phyloP scores from a whole-genome alignment of 1,140 invertebrate species.

The Saccostrea glomerata region DNA sequence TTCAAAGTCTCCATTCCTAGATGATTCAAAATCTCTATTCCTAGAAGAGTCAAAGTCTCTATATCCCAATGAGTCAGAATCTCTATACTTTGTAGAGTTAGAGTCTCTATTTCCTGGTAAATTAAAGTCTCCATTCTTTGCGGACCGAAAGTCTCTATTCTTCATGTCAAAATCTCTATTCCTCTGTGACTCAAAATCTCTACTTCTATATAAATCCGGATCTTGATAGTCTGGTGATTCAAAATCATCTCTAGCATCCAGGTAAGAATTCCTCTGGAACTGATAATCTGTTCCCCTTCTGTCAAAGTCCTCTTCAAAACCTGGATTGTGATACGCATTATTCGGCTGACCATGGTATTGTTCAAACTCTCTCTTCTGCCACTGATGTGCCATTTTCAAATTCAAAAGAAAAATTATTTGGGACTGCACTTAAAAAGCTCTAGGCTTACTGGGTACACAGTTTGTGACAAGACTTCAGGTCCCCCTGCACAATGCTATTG shows the following conservation, averaged over 20 bases:
- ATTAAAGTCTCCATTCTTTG: background rate
- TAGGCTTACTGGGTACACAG: background rate
- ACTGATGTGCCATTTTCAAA: conserved; percentile 1
- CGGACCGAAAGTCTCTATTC: background rate
- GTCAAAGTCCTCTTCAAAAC: background rate
- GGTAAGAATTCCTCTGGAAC: conserved; percentile 4
- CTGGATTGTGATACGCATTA: background rate
- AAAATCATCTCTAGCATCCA: background rate
- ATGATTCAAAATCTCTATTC: background rate
- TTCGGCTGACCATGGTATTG: background rate
- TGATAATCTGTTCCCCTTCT: background rate
- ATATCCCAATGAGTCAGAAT: background rate
- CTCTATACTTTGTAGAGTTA: background rate
- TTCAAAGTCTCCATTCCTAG: background rate
- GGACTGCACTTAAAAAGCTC: background rate
- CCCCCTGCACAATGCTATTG: conserved; percentile 20
- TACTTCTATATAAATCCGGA: background rate
- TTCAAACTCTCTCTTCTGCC: background rate
- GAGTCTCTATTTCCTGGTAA: background rate
- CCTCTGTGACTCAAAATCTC: background rate
- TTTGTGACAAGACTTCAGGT: background rate
- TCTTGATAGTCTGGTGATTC: background rate
- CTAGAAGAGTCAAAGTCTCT: background rate
- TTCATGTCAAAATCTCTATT: background rate
- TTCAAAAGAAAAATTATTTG: background rate